phyloP scores from a whole-genome alignment of 2,113 vertebrate species.

The Clarias magur region DNA sequence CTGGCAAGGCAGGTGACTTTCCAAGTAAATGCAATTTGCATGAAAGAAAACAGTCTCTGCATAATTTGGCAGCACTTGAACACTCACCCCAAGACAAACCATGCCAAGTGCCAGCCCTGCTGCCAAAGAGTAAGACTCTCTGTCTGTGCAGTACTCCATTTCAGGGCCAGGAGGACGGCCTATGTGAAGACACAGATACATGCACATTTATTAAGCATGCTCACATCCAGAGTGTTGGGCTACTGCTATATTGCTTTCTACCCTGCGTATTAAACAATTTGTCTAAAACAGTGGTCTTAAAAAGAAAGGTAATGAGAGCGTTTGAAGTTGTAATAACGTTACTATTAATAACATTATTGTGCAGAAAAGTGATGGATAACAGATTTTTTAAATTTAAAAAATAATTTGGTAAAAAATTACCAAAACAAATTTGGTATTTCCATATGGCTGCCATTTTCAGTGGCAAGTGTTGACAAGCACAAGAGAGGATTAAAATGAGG shows the following conservation, averaged over 20 bases:
- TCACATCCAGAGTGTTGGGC: not conserved
- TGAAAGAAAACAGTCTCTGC: constrained; percentile 14
- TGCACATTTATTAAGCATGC: constrained; percentile 14
- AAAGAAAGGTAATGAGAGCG: too few species aligned
- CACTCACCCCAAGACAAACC: constrained; percentile 95
- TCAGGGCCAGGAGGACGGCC: constrained; percentile 93
- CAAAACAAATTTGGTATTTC: not conserved
- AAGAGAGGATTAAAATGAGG: too few species aligned
- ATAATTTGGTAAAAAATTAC: not conserved
- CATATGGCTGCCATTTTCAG: not conserved
- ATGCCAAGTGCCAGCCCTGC: constrained; percentile 94
- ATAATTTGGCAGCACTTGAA: not conserved
- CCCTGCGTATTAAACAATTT: not conserved
- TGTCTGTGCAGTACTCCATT: constrained; percentile 97
- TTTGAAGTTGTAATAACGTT: not conserved
- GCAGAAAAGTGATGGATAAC: not conserved
- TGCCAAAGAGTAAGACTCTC: constrained; percentile 94
- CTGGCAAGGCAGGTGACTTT: not conserved
- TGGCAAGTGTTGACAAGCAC: too few species aligned
- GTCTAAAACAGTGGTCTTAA: not conserved
- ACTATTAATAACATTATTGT: too few species aligned
- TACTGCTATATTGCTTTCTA: not conserved
- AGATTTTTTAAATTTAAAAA: not conserved
- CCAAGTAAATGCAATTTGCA: not conserved
- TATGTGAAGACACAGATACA: constrained; percentile 43